Evolutionary conservation across 1,140 invertebrate genomes (phyloP), one percentile per base, ranked within the genome.

Genomic region (Maconellicoccus hirsutus): DNA sequence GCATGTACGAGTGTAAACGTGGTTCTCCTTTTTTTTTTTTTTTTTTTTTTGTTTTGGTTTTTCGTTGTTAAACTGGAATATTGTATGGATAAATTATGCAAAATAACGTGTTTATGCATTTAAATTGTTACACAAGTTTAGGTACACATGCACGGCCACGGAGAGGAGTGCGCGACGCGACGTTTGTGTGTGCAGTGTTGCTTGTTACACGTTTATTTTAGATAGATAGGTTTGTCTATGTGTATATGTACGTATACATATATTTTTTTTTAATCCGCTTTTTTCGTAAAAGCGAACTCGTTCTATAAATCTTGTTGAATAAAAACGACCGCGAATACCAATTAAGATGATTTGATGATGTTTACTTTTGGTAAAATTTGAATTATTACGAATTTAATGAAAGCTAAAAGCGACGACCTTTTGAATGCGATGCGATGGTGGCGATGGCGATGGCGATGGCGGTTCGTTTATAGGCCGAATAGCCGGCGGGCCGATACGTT

Each of bases 31-130:
- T 52, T 19, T 52, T 19, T 52, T 52, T 52, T 14, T 52, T 16
- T 4, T 52, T n/a, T n/a, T n/a, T n/a, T n/a, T n/a, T n/a, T n/a
- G n/a, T n/a, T n/a, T n/a, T n/a, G n/a, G n/a, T n/a, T 14, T 61
- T 61, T 7, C 4, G 61, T 66, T 66, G 21, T 66, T 25, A 25
- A 66, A 66, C 61, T 14, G 22, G 61, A 66, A 59, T 59, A 59
- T 59, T 59, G 21, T 59, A 59, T 59, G 10, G 61, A 16, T 25
- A 66, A 66, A 66, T 66, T 66, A 66, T 66, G 61, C 22, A 66
- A 66, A 66, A 23, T 66, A 66, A 25, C 19, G 61, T 66, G 61
- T 66, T 22, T 23, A 66, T 23, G 61, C 21, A 66, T 66, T 66
- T 66, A 66, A 25, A 66, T 66, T 25, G 61, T 66, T 66, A 25